Evolutionary conservation across 92 coral and sea anemone species (phyloP).

Genomic region (Galaxea fascicularis): DNA sequence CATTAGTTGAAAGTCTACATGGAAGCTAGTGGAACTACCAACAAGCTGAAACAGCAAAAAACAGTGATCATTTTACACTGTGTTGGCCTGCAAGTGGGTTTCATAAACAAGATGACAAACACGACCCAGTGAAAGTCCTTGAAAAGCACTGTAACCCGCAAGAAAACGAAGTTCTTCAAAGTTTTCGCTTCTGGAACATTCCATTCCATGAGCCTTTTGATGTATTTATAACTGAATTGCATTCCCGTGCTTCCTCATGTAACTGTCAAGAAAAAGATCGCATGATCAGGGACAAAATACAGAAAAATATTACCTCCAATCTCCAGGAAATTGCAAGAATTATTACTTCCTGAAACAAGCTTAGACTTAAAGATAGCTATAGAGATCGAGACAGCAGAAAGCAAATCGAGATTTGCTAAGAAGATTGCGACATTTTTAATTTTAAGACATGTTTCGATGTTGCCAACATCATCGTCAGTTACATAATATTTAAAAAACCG

Average conservation of each 20-base stretch:
- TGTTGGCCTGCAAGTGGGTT: constrained; percentile 56
- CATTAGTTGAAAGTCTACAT: neutral
- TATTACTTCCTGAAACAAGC: constrained; percentile 23
- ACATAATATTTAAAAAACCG: too few relatives aligned
- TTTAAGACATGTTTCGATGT: too few relatives aligned
- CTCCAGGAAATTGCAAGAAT: constrained; percentile 51
- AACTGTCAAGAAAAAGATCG: constrained; percentile 48
- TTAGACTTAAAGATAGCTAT: constrained; percentile 46
- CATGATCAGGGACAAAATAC: constrained; percentile 64
- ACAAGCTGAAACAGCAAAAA: constrained; percentile 34
- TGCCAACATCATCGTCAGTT: too few relatives aligned
- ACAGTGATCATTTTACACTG: constrained; percentile 56
- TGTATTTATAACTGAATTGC: constrained; percentile 35
- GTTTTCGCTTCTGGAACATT: constrained; percentile 36
- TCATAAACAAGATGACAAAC: constrained; percentile 48
- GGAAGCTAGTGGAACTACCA: constrained; percentile 21
- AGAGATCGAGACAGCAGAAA: too few relatives aligned
- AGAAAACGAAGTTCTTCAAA: constrained; percentile 31
- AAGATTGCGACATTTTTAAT: too few relatives aligned
- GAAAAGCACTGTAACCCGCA: constrained; percentile 48
- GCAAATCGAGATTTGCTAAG: too few relatives aligned
- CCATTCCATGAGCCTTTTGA: constrained; percentile 55
- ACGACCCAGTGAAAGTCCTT: constrained; percentile 37
- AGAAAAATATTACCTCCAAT: constrained; percentile 49
- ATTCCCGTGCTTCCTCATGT: constrained; percentile 35